phyloP scores from a whole-genome alignment of 2,113 vertebrate genomes.

The Mola mola region DNA sequence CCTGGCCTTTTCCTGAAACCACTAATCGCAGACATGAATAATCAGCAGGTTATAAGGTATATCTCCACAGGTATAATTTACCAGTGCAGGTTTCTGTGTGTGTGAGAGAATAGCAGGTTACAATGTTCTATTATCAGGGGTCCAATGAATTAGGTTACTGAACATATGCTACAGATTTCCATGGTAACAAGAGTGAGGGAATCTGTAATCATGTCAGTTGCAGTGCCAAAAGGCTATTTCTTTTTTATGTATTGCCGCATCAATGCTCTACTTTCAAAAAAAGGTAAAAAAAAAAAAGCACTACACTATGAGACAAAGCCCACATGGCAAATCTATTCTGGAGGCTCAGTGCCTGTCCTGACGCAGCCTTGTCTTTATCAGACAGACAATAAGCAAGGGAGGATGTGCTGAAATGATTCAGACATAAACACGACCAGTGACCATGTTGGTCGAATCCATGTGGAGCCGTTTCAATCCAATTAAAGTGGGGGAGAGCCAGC shows the following conservation, averaged over 20 bases:
- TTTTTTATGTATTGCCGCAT: slow-evolving; percentile 35
- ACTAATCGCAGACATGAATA: neutral
- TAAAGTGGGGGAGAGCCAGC: slow-evolving; percentile 58
- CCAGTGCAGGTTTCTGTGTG: slow-evolving; percentile 7
- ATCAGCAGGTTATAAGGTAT: neutral
- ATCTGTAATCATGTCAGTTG: slow-evolving; percentile 63
- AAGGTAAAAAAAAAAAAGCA: slow-evolving; percentile 24
- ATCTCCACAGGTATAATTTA: slow-evolving; percentile 22
- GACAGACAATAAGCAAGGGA: slow-evolving; percentile 13
- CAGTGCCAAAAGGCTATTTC: slow-evolving; percentile 44
- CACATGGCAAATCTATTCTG: slow-evolving; percentile 49
- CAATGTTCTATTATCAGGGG: slow-evolving; percentile 49
- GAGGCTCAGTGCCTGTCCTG: slow-evolving; percentile 38
- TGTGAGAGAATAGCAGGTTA: slow-evolving; percentile 40
- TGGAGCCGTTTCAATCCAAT: slow-evolving; percentile 72
- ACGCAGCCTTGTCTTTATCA: slow-evolving; percentile 35
- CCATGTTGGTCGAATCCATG: slow-evolving; percentile 52
- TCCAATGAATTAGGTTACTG: slow-evolving; percentile 65
- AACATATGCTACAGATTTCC: slow-evolving; percentile 76
- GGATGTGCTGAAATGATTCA: slow-evolving; percentile 50
- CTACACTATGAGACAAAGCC: slow-evolving; percentile 39
- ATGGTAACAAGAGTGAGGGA: slow-evolving; percentile 68
- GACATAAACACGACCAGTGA: slow-evolving; percentile 55
- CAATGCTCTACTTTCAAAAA: slow-evolving; percentile 46
- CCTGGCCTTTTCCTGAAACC: neutral